Evolutionary conservation across 1,140 invertebrate genomes (phyloP), one percentile per base, ranked within the genome.

Genomic region (Drosophila punjabiensis): DNA sequence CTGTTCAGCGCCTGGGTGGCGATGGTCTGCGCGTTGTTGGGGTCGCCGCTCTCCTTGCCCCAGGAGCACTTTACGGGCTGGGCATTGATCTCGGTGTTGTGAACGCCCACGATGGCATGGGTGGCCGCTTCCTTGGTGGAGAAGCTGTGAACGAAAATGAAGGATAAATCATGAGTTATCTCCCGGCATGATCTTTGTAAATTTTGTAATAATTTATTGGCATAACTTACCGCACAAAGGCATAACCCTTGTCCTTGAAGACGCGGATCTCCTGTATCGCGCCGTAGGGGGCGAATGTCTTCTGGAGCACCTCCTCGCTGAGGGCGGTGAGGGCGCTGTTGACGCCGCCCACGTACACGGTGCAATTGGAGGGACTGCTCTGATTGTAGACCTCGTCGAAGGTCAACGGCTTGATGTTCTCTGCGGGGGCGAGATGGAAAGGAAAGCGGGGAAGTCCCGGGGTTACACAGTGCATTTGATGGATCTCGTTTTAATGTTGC

Each of bases 381-480:
- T 99, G 98, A 94, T 98, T 98, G 95, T 98, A 99, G n/a, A 99
- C 98, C 94, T 99, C 99, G 90, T 99, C 98, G 94, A 99, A 99
- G 37, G 97, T 98, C 87, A 99, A 95, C 53, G 97, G 97, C 93
- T 98, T 98, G 59, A 96, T 94, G 93, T 97, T 97, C 82, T 96
- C 97, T 97, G 95, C 8, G 53, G 18, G 32, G 18, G 39, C 50
- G 18, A 24, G n/a, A 16, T 6, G 24, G 35, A n/a, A n/a, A 35
- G 11, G 14, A 56, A 18, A 37, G 18, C 28, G 35, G 33, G 37
- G n/a, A 39, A 58, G 5, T 13, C n/a, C 63, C 63, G 24, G 61
- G 64, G 52, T 76, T 66, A 68, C 48, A 32, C 55, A 45, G 30
- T 20, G 11, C 35, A 20, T 48, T 45, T 79, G 82, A 81, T 84